Percentiles rank a stretch among this genome's conserved stretches.
phyloP scores from a whole-genome alignment of 2,113 vertebrate genomes.

The Grallaria varia region DNA sequence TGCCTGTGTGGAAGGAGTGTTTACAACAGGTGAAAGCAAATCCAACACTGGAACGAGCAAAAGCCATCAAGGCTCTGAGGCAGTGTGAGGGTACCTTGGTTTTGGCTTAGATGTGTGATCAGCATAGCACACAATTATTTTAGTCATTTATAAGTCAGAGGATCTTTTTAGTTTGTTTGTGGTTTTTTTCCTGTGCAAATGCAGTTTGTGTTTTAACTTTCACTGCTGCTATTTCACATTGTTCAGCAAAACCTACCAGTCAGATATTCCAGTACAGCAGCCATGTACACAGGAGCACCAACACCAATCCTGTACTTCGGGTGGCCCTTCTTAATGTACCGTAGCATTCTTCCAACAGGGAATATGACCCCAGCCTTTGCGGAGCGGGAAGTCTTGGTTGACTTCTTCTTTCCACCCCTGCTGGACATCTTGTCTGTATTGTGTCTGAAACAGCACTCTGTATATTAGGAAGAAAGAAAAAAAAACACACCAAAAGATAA shows the following conservation, averaged over 20 bases:
- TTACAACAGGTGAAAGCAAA: neutral
- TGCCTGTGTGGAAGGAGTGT: neutral
- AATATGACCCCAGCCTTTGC: constrained; percentile 97
- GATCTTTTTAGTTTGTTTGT: too few species aligned
- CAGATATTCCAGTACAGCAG: constrained; percentile 95
- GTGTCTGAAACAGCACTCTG: constrained; percentile 60
- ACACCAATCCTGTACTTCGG: constrained; percentile 96
- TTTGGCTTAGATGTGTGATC: neutral
- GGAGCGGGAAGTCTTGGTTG: constrained; percentile 92
- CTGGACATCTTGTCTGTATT: constrained; percentile 85
- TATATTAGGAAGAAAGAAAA: neutral
- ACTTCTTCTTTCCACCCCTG: constrained; percentile 97
- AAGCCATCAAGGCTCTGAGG: neutral
- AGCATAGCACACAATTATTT: neutral
- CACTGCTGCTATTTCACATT: neutral
- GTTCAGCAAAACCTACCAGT: constrained; percentile 82
- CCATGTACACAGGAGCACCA: constrained; percentile 95
- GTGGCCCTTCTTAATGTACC: constrained; percentile 94
- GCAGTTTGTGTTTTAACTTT: neutral
- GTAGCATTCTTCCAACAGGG: constrained; percentile 95
- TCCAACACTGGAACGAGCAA: neutral
- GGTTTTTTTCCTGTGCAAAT: neutral
- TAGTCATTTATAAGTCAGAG: neutral
- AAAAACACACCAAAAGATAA: neutral
- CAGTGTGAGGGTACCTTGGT: neutral